Evolutionary conservation across 2,113 vertebrate genomes (phyloP).

Genomic region (Antennarius striatus): DNA sequence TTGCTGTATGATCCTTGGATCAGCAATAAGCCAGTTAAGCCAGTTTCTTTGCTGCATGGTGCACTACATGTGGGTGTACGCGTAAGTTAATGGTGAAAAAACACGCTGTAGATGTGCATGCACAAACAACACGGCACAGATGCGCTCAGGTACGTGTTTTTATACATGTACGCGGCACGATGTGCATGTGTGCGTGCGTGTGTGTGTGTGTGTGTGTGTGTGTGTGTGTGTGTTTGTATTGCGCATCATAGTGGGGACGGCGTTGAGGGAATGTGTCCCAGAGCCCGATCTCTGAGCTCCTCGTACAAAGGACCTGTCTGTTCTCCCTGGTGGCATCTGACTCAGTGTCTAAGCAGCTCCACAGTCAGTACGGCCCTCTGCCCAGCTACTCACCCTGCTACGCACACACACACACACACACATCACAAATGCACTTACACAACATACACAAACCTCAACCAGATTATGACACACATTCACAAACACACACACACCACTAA

Average conservation of each 20-base stretch:
- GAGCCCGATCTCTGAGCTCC: conserved; percentile 49
- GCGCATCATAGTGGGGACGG: conserved; percentile 36
- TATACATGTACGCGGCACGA: not conserved
- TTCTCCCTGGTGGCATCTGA: conserved; percentile 75
- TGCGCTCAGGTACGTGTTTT: conserved; percentile 30
- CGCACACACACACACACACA: conserved; percentile 45
- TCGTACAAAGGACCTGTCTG: conserved; percentile 68
- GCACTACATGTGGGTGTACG: not conserved
- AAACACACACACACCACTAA: conserved; percentile 4
- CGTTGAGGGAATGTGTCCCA: conserved; percentile 62
- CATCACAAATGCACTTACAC: conserved; percentile 35
- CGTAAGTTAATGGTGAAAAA: not conserved
- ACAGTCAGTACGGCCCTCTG: conserved; percentile 67
- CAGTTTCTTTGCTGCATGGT: not conserved
- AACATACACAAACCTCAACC: conserved; percentile 30
- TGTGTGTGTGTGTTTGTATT: conserved; percentile 23
- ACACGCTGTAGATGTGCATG: conserved; percentile 26
- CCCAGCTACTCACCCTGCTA: conserved; percentile 66
- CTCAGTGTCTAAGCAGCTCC: conserved; percentile 80
- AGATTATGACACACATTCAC: conserved; percentile 54
- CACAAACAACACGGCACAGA: conserved; percentile 23
- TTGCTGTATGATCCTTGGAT: conserved; percentile 7
- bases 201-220: conserved; percentile 6
- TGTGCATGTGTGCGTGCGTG: not conserved
- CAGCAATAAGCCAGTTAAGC: conserved; percentile 39